Evolutionary conservation across 2,888 invertebrate genomes (phyloP).

Genomic region (Amblyjoppa proteus): DNA sequence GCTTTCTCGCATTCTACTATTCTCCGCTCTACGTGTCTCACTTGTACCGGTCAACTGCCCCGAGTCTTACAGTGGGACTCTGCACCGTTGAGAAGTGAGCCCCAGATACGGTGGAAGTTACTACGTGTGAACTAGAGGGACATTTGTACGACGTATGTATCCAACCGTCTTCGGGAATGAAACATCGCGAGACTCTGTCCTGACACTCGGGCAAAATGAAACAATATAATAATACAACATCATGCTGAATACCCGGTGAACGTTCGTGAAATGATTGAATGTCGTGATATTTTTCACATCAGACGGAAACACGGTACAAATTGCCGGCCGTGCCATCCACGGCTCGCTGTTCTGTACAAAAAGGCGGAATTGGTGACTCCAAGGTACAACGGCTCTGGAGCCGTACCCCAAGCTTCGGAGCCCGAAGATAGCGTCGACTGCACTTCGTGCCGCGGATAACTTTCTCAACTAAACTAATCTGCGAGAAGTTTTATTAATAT

Average conservation of each 20-base stretch:
- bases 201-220: not conserved
- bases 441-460: constrained; percentile 31
- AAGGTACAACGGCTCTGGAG: constrained; percentile 57
- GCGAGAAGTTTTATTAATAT: constrained; percentile 80
- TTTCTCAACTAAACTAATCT: constrained; percentile 79
- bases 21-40: constrained; percentile 60
- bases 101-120: constrained; percentile 68
- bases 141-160: constrained; percentile 72
- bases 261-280: not conserved
- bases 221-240: constrained; percentile 15
- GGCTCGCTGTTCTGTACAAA: constrained; percentile 3
- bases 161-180: constrained; percentile 67
- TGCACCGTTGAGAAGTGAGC: constrained; percentile 33
- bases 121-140: constrained; percentile 70
- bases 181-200: constrained; percentile 59
- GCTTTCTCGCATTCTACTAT: constrained; percentile 23
- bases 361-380: constrained; percentile 49
- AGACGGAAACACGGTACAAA: not conserved
- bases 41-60: constrained; percentile 30
- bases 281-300: not conserved
- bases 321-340: not conserved
- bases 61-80: not conserved
- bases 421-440: constrained; percentile 32
- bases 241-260: not conserved
- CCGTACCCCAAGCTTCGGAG: constrained; percentile 6